Conservation (phyloP, 2,797 vertebrate species). For the Anguilla pacifica region DNA sequence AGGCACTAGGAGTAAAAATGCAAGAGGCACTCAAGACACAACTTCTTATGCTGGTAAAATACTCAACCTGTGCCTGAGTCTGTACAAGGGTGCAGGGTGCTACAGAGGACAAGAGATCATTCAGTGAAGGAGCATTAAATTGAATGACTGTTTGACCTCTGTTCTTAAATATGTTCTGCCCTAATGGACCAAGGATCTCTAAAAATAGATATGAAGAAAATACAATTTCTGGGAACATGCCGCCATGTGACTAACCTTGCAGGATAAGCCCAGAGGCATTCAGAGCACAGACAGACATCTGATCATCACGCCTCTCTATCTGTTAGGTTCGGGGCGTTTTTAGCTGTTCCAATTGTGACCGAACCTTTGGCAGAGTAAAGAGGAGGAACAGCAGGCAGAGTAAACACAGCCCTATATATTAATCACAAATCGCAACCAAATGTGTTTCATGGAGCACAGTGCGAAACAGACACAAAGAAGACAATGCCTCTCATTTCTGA, state of each 20-base stretch:
- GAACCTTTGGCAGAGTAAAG: background rate
- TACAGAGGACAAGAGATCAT: background rate
- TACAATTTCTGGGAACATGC: conserved; percentile 50
- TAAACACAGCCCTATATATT: background rate
- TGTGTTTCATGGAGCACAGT: background rate
- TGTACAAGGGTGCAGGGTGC: background rate
- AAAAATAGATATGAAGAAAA: conserved; percentile 68
- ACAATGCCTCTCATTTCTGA: background rate
- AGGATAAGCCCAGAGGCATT: background rate
- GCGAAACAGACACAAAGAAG: background rate
- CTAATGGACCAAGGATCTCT: conserved; percentile 41
- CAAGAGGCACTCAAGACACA: background rate
- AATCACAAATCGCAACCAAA: background rate
- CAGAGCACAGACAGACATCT: conserved; percentile 12
- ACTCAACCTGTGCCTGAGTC: background rate
- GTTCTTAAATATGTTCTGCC: background rate
- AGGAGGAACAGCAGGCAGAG: background rate
- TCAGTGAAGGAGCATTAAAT: background rate
- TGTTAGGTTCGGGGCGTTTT: background rate
- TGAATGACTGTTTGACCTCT: conserved; percentile 28
- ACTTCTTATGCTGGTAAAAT: conserved; percentile 16
- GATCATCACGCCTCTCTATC: background rate
- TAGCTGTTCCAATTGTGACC: background rate
- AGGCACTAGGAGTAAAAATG: background rate
- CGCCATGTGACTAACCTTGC: conserved; percentile 17